Conservation (phyloP, 2,888 invertebrate genomes). For the Sturmia bella region DNA sequence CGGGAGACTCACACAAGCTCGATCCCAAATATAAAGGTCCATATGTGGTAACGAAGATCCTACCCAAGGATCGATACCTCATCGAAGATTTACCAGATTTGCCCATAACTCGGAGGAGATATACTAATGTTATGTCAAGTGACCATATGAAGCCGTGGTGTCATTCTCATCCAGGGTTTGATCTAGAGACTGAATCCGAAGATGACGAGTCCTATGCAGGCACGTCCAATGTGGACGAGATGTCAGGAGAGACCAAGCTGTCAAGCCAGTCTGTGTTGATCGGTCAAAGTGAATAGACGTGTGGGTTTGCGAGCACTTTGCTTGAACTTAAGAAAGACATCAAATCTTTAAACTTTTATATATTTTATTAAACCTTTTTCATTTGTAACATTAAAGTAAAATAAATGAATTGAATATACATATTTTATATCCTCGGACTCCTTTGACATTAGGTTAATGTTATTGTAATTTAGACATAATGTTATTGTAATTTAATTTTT, state of each 20-base stretch:
- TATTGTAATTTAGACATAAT: too few species aligned
- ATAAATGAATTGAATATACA: too few species aligned
- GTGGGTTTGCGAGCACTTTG: too few species aligned
- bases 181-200: conserved; percentile 4
- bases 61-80: conserved; percentile 52
- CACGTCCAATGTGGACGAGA: conserved; percentile 7
- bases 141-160: conserved; percentile 67
- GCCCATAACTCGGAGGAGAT: conserved; percentile 37
- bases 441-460: too few species aligned
- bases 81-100: conserved; percentile 51
- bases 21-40: conserved; percentile 62
- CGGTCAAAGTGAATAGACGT: too few species aligned
- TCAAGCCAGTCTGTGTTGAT: too few species aligned
- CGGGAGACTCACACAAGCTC: conserved; percentile 48
- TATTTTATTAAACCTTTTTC: too few species aligned
- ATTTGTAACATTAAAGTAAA: too few species aligned
- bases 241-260: conserved; percentile 37
- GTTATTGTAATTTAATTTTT: too few species aligned
- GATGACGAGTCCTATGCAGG: conserved; percentile 7
- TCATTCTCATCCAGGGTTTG: conserved; percentile 10
- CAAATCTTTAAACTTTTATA: too few species aligned
- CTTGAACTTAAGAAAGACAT: too few species aligned
- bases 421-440: too few species aligned
- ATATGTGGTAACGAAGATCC: conserved; percentile 50
- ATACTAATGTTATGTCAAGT: conserved; percentile 46